Conservation (phyloP, 2,113 vertebrate genomes). For the Sialia sialis region DNA sequence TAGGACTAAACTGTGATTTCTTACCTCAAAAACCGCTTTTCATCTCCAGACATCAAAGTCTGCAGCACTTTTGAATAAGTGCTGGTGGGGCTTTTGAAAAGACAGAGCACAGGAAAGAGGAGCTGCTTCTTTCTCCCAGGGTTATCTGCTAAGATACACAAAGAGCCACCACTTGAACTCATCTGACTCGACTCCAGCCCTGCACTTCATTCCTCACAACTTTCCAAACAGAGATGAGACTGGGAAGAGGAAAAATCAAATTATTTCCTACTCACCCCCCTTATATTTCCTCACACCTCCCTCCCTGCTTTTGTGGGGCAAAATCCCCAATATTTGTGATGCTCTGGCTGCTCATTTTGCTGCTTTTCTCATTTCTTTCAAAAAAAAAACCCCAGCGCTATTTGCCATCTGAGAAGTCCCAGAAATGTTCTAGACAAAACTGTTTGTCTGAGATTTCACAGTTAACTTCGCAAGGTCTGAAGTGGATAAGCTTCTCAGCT, state of each 20-base stretch:
- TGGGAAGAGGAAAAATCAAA: not conserved
- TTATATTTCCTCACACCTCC: not conserved
- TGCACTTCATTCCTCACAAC: not conserved
- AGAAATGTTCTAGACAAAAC: slow-evolving; percentile 35
- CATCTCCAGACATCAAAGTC: slow-evolving; percentile 58
- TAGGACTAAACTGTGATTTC: slow-evolving; percentile 33
- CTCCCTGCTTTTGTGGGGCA: not conserved
- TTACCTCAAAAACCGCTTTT: slow-evolving; percentile 53
- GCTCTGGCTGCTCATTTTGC: not conserved
- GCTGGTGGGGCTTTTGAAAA: not conserved
- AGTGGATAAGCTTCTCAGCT: not conserved
- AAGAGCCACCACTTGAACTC: slow-evolving; percentile 27
- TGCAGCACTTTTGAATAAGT: not conserved
- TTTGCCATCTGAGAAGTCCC: not conserved
- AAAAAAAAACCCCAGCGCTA: too few relatives aligned
- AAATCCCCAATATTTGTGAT: fast-evolving
- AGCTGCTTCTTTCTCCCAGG: not conserved
- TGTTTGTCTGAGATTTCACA: slow-evolving; percentile 27
- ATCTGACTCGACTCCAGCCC: not conserved
- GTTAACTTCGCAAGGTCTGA: slow-evolving; percentile 6
- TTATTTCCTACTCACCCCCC: not conserved
- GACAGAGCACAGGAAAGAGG: not conserved
- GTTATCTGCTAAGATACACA: slow-evolving; percentile 16
- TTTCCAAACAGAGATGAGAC: not conserved
- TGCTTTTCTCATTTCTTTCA: not conserved